Evolutionary conservation across 1,140 invertebrate species (phyloP), one percentile per base, ranked within the genome.

Genomic region (Drosophila teissieri): DNA sequence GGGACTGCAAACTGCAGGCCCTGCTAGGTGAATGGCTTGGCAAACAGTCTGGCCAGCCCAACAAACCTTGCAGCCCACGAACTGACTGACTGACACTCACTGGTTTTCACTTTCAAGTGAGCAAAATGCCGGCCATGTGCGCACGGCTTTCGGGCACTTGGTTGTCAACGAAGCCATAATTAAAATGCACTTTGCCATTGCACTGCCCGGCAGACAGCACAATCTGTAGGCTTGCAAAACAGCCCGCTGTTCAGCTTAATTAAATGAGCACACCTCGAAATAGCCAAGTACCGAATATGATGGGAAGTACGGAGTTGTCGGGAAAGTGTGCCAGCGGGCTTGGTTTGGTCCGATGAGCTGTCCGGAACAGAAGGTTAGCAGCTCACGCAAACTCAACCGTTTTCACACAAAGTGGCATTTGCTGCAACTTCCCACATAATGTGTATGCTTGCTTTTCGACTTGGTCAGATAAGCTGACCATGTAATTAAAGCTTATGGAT

Each of bases 111-210:
- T 86, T 83, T 86, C 75, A 36, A 85, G 79, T 51, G 73, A 14
- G 24, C 53, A 40, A 19, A 36, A 19, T 12, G 12, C 8, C 17
- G 60, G 37, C 17, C 51, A 73, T 86, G 60, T 68, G 69, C 58
- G 55, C 54, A 56, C 45, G 54, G 53, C 49, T 42, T 44, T 45
- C 15, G 19, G 40, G 19, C 80, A 36, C 58, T 64, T 52, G 51
- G 37, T 36, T 58, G 67, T 73, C 78, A 74, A 76, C 74, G 68
- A 46, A 68, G 62, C 72, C 79, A 79, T 86, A 86, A 86, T 86
- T 88, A 86, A 88, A 88, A 58, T 86, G 82, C 83, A 86, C 84
- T 88, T 72, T 86, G 75, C 31, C 83, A 67, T 61, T 77, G 60
- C 72, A 44, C 34, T 45, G 57, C 61, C 57, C 37, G 44, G 15